Percentiles rank a stretch among this genome's conserved stretches.
Evolutionary conservation across 2,113 vertebrate genomes (phyloP).

Genomic region (Cyphomyrus discorhynchus): DNA sequence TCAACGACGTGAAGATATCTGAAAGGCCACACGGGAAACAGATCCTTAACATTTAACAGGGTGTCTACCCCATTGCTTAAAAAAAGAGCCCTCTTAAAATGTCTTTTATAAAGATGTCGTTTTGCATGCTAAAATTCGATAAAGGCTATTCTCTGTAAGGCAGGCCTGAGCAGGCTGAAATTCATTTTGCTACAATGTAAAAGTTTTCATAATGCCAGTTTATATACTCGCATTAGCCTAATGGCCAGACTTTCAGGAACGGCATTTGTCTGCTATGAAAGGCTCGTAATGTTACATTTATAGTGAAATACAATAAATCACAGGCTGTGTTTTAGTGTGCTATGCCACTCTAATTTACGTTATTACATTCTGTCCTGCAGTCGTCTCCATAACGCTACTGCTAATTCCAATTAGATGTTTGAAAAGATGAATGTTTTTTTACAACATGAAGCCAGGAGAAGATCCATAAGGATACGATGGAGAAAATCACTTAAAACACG

Average conservation of each 20-base stretch:
- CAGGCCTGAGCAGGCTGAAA: not conserved
- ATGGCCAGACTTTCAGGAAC: not conserved
- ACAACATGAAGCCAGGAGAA: not conserved
- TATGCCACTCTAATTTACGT: not conserved
- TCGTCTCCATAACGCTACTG: not conserved
- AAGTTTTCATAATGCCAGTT: constrained; percentile 14
- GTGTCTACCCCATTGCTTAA: not conserved
- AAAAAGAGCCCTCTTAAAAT: not conserved
- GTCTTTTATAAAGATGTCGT: not conserved
- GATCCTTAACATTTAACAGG: not conserved
- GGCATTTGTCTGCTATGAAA: constrained; percentile 10
- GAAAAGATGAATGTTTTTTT: not conserved
- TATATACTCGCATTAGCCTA: constrained; percentile 13
- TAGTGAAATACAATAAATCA: constrained; percentile 6
- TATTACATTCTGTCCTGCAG: not conserved
- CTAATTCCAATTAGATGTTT: not conserved
- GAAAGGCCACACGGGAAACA: not conserved
- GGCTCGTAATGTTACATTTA: not conserved
- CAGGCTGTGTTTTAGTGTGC: not conserved
- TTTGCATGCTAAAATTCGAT: not conserved
- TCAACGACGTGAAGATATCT: not conserved
- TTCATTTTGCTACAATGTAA: not conserved
- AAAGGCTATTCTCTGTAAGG: not conserved
- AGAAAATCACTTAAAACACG: not conserved
- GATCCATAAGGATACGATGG: not conserved